Percentiles rank a stretch among this genome's conserved stretches.
Conservation (phyloP, 2,113 vertebrate genomes). For the Albula glossodonta region DNA sequence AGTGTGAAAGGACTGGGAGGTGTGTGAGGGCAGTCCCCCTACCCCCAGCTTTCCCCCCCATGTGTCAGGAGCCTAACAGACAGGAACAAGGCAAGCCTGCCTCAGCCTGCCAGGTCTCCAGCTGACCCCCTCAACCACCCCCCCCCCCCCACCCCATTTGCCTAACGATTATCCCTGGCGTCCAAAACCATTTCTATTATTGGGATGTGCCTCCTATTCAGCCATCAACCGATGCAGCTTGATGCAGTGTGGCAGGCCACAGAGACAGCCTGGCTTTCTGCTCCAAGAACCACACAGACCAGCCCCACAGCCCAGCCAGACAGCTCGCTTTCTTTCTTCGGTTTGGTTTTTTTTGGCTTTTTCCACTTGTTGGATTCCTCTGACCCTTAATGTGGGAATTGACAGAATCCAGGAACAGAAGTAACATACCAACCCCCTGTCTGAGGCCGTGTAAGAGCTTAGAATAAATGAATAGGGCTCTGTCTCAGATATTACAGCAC, state of each 20-base stretch:
- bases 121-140: not conserved
- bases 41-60: not conserved
- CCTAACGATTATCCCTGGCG: conserved; percentile 33
- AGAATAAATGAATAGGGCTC: too few species aligned
- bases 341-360: too few species aligned
- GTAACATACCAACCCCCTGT: too few species aligned
- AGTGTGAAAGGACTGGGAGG: not conserved
- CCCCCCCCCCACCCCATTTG: conserved; percentile 27
- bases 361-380: too few species aligned
- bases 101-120: not conserved
- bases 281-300: conserved; percentile 29
- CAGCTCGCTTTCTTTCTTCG: too few species aligned
- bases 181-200: conserved; percentile 59
- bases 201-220: conserved; percentile 57
- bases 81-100: not conserved
- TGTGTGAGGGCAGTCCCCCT: not conserved
- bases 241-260: conserved; percentile 59
- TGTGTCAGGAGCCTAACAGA: not conserved
- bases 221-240: conserved; percentile 53
- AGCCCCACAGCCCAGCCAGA: too few species aligned
- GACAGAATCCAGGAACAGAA: too few species aligned
- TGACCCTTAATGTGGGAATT: too few species aligned
- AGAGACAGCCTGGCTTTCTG: conserved; percentile 41
- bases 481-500: too few species aligned
- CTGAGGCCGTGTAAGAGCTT: too few species aligned